Evolutionary conservation across 2,888 invertebrate genomes (phyloP).

Genomic region (Caenorhabditis angaria): DNA sequence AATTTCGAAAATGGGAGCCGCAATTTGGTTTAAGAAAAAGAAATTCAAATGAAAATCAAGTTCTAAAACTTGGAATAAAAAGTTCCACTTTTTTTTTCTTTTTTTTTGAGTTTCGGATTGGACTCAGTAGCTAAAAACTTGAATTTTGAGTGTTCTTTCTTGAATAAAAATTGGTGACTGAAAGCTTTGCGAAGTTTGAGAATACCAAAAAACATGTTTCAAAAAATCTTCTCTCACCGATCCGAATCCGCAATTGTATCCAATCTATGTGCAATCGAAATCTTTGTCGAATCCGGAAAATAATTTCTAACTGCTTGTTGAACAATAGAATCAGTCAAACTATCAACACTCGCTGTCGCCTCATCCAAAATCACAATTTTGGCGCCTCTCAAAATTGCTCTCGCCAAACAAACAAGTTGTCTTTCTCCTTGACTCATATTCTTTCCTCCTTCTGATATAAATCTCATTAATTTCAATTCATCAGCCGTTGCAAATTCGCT

Average conservation of each 20-base stretch:
- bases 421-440: slow-evolving; percentile 78
- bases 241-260: slow-evolving; percentile 92
- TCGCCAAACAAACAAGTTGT: slow-evolving; percentile 75
- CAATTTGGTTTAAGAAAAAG: neutral
- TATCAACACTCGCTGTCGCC: slow-evolving; percentile 74
- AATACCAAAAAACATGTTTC: neutral
- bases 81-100: too few relatives aligned
- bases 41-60: neutral
- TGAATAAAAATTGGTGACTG: too few relatives aligned
- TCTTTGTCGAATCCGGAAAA: slow-evolving; percentile 79
- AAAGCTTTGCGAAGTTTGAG: too few relatives aligned
- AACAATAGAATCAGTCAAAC: slow-evolving; percentile 64
- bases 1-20: neutral
- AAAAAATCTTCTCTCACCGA: slow-evolving; percentile 72
- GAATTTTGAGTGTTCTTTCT: too few relatives aligned
- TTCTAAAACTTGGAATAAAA: too few relatives aligned
- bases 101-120: too few relatives aligned
- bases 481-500: slow-evolving; percentile 83
- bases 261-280: slow-evolving; percentile 82
- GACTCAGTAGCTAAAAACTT: too few relatives aligned
- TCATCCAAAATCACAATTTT: slow-evolving; percentile 76
- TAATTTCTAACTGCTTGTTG: slow-evolving; percentile 81
- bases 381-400: slow-evolving; percentile 74
- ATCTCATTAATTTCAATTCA: slow-evolving; percentile 81
- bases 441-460: slow-evolving; percentile 89